These are phyloP conservation scores for Spermophilus dauricus DNA, from an alignment of 2,113 vertebrate genomes.

Conservation along the genomic window DNA sequence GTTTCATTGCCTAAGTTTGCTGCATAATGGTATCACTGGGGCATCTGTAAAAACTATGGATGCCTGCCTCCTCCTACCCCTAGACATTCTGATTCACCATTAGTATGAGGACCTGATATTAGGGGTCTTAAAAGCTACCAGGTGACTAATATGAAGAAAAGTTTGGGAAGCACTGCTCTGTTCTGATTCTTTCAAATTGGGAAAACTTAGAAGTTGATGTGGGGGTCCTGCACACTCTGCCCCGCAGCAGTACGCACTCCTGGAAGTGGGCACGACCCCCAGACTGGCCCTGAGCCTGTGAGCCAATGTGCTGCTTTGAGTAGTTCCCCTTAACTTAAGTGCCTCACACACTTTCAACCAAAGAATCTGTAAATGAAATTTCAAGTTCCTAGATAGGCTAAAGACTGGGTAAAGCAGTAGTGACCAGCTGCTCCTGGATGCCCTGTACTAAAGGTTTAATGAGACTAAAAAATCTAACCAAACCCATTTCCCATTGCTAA, in stretches of 20 bases:
- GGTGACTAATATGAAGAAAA: background rate
- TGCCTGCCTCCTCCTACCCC: background rate
- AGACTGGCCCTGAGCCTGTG: background rate
- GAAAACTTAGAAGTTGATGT: constrained; percentile 4
- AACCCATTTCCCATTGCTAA: constrained; percentile 17
- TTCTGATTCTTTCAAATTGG: constrained; percentile 47
- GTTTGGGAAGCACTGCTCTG: constrained; percentile 2
- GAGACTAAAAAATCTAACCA: background rate
- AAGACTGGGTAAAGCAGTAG: background rate
- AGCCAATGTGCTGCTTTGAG: background rate
- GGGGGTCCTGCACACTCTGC: background rate
- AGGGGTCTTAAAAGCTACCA: background rate
- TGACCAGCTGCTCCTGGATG: background rate
- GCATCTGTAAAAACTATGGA: background rate
- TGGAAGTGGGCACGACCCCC: background rate
- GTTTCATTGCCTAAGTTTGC: background rate
- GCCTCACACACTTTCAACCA: background rate
- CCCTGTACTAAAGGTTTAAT: background rate
- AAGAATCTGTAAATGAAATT: background rate
- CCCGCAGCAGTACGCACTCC: background rate
- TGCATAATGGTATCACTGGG: background rate
- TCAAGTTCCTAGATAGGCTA: constrained; percentile 37
- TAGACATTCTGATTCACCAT: background rate
- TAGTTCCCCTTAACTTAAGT: constrained; percentile 8
- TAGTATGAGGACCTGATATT: background rate